Evolutionary conservation across 2,113 vertebrate genomes (phyloP).

Genomic region (Cynocephalus volans): DNA sequence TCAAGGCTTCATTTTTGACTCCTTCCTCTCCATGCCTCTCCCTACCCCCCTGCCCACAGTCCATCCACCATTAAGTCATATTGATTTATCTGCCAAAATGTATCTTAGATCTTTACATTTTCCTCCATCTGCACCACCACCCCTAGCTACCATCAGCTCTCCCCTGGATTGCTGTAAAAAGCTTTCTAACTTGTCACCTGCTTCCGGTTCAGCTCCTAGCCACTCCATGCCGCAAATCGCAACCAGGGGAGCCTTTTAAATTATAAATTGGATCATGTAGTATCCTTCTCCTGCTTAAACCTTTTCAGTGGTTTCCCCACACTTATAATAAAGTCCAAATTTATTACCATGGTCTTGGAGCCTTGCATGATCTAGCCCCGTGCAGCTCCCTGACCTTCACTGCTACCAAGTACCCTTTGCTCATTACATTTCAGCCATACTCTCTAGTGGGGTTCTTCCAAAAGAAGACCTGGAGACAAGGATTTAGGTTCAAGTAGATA

Average conservation of each 20-base stretch:
- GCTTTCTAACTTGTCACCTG: neutral
- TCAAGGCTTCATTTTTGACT: neutral
- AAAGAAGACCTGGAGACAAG: neutral
- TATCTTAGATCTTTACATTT: neutral
- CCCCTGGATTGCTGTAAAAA: neutral
- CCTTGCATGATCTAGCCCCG: neutral
- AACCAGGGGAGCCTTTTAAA: neutral
- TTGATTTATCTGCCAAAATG: neutral
- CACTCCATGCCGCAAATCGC: neutral
- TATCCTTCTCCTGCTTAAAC: neutral
- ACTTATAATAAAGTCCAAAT: neutral
- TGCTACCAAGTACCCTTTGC: fast-evolving
- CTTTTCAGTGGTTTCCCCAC: neutral
- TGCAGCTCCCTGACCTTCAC: neutral
- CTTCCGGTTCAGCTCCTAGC: neutral
- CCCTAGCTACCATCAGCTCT: neutral
- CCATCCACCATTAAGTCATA: neutral
- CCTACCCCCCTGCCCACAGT: no score
- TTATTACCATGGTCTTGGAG: neutral
- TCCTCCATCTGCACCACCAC: neutral
- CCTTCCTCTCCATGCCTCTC: neutral
- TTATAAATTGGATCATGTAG: neutral
- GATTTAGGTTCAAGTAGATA: neutral
- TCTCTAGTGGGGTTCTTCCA: neutral
- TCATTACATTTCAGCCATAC: neutral